Conservation (phyloP, 2,888 invertebrate genomes). For the Dynastes grantii region DNA sequence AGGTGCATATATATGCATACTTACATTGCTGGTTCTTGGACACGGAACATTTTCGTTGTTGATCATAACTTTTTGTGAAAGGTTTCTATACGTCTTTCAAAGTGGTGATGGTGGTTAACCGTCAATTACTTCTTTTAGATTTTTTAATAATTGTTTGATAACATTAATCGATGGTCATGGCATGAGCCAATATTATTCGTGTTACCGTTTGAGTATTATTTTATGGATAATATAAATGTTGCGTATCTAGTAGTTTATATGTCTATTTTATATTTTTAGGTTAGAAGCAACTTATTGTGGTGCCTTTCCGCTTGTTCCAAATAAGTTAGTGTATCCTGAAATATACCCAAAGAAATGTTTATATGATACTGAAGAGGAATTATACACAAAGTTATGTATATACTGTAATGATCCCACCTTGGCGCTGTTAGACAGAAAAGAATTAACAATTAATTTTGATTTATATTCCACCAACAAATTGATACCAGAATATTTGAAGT, state of each 20-base stretch:
- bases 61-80: too few species aligned
- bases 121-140: too few species aligned
- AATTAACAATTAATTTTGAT: constrained; percentile 68
- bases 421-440: constrained; percentile 65
- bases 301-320: constrained; percentile 82
- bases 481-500: constrained; percentile 59
- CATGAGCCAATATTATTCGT: too few species aligned
- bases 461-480: constrained; percentile 66
- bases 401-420: constrained; percentile 72
- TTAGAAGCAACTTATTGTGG: constrained; percentile 80
- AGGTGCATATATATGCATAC: too few species aligned
- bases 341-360: constrained; percentile 77
- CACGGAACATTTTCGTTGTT: too few species aligned
- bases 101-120: too few species aligned
- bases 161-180: too few species aligned
- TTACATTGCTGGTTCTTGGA: too few species aligned
- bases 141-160: too few species aligned
- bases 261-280: constrained; percentile 68
- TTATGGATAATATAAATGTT: too few species aligned
- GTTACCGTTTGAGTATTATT: too few species aligned
- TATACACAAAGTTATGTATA: constrained; percentile 73
- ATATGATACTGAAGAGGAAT: constrained; percentile 75
- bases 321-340: constrained; percentile 81
- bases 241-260: not conserved
- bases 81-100: too few species aligned